These are phyloP conservation scores for Fratercula arctica DNA, from an alignment of 2,797 vertebrate species.

Conservation along the genomic window DNA sequence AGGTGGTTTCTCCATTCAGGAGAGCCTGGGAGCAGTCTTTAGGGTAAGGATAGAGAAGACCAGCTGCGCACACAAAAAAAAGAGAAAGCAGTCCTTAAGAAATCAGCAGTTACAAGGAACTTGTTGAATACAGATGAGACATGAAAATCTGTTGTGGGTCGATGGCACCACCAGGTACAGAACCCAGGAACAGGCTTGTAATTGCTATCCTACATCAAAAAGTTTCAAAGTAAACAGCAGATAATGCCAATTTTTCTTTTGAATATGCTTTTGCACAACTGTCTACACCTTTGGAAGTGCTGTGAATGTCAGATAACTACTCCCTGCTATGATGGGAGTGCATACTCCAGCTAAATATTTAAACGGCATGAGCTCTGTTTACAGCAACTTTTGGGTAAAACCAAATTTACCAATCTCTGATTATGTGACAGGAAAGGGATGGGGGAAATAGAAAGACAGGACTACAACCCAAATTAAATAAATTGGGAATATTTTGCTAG, in stretches of 20 bases:
- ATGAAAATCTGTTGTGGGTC: not conserved
- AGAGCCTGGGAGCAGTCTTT: conserved; percentile 94
- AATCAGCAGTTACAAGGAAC: not conserved
- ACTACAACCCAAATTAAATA: not conserved
- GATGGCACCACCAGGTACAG: not conserved
- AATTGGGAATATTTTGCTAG: not conserved
- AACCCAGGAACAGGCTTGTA: not conserved
- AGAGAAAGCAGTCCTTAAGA: not conserved
- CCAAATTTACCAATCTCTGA: not conserved
- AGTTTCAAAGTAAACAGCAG: not conserved
- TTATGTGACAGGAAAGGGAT: not conserved
- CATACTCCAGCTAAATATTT: not conserved
- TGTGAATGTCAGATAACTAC: not conserved
- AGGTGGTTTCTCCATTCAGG: conserved; percentile 88
- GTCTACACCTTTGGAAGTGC: not conserved
- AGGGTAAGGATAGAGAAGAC: conserved; percentile 89
- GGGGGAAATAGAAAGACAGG: not conserved
- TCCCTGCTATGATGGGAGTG: not conserved
- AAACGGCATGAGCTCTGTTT: not conserved
- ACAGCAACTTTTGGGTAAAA: not conserved
- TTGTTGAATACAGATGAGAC: not conserved
- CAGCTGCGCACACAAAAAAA: conserved; percentile 76
- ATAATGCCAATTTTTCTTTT: not conserved
- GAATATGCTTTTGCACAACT: not conserved
- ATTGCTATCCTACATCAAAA: not conserved